Conservation (phyloP, 2,797 vertebrate species). For the Gobio occitaniae region DNA sequence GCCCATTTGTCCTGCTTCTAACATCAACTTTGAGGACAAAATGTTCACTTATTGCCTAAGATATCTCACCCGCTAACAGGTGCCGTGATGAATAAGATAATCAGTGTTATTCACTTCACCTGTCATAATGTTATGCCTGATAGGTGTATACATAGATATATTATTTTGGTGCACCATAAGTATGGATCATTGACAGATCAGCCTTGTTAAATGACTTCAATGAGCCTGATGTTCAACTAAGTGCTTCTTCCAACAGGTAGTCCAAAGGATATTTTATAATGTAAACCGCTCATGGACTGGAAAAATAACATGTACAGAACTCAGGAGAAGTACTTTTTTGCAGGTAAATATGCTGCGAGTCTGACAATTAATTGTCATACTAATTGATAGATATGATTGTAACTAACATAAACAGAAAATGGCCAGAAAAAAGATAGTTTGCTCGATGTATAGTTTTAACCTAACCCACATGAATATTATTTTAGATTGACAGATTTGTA, state of each 20-base stretch:
- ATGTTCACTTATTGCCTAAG: too few species aligned
- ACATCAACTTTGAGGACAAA: too few species aligned
- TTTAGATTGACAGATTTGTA: neutral
- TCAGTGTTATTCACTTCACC: too few species aligned
- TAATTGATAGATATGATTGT: neutral
- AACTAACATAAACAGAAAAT: neutral
- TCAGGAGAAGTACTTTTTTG: slow-evolving; percentile 92
- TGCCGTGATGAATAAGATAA: too few species aligned
- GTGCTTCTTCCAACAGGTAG: slow-evolving; percentile 79
- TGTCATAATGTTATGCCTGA: too few species aligned
- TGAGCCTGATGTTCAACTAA: neutral
- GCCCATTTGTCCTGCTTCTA: too few species aligned
- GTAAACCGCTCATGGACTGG: slow-evolving; percentile 96
- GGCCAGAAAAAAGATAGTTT: neutral
- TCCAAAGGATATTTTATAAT: slow-evolving; percentile 96
- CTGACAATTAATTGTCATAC: neutral
- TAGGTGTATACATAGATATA: neutral
- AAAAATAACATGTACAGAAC: slow-evolving; percentile 88
- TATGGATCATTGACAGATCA: neutral
- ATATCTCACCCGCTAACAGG: too few species aligned
- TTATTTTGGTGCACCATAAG: neutral
- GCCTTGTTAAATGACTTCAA: neutral
- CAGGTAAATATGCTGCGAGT: slow-evolving; percentile 77
- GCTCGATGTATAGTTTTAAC: neutral
- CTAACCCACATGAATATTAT: neutral